A percentile compares a stretch with the other conserved stretches of the same genome.
These are phyloP conservation scores for Hepsetus odoe DNA, from an alignment of 2,113 vertebrate genomes.

Conservation along the genomic window DNA sequence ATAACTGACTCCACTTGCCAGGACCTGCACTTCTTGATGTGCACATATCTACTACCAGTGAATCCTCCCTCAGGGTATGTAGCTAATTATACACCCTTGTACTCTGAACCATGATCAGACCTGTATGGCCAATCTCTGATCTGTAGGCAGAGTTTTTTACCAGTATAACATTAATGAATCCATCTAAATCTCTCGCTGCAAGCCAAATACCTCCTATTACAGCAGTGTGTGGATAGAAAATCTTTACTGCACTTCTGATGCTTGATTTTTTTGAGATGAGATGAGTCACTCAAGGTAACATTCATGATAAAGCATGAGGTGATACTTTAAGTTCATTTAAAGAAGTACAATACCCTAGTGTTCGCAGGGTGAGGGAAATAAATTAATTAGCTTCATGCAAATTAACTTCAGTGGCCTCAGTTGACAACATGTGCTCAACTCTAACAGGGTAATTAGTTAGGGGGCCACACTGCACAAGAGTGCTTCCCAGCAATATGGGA, in stretches of 20 bases:
- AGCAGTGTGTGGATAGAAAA: background rate
- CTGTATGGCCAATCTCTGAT: background rate
- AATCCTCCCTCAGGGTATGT: slow-evolving; percentile 13
- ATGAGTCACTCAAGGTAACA: background rate
- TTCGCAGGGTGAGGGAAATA: slow-evolving; percentile 16
- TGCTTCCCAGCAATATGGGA: slow-evolving; percentile 14
- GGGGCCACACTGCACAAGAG: slow-evolving; percentile 9
- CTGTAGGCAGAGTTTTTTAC: slow-evolving; percentile 12
- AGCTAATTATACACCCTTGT: slow-evolving; percentile 1
- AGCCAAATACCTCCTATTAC: background rate
- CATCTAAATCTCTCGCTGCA: background rate
- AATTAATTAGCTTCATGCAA: slow-evolving; percentile 30
- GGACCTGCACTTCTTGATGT: background rate
- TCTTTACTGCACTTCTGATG: background rate
- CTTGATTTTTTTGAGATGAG: background rate
- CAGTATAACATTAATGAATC: background rate
- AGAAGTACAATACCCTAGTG: slow-evolving; percentile 16
- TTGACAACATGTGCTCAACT: slow-evolving; percentile 3
- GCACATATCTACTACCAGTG: background rate
- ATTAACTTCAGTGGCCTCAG: slow-evolving; percentile 8
- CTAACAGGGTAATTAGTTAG: slow-evolving; percentile 20
- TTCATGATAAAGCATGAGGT: background rate
- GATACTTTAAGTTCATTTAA: slow-evolving; percentile 16
- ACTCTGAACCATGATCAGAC: background rate
- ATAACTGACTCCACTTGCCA: slow-evolving; percentile 12